These are phyloP conservation scores for Perca schrenkii DNA, from an alignment of 2,113 vertebrate genomes.

Conservation along the genomic window DNA sequence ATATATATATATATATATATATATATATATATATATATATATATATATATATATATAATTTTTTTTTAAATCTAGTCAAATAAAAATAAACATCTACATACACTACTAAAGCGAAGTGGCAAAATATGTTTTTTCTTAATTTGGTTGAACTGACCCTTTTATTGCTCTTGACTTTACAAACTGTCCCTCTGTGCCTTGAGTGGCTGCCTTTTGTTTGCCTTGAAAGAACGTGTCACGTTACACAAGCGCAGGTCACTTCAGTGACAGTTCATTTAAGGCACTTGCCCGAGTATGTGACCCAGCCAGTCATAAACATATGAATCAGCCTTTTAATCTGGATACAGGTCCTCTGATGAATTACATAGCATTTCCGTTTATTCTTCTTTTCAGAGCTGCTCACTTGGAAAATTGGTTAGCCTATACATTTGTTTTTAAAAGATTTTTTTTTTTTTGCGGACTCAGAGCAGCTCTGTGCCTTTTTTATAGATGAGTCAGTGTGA, in stretches of 20 bases:
- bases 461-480: slow-evolving; percentile 16
- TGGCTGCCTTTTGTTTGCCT: not conserved
- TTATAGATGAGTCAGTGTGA: slow-evolving; percentile 54
- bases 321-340: slow-evolving; percentile 23
- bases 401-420: slow-evolving; percentile 36
- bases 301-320: not conserved
- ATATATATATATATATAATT: too few species aligned
- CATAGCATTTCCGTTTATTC: slow-evolving; percentile 2
- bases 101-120: not conserved
- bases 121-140: slow-evolving; percentile 4
- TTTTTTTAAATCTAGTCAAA: not conserved
- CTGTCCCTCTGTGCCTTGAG: not conserved
- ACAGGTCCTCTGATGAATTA: slow-evolving; percentile 15
- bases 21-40: too few species aligned
- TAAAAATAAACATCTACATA: not conserved
- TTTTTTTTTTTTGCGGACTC: slow-evolving; percentile 49
- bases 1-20: too few species aligned
- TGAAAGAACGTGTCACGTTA: not conserved
- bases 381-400: slow-evolving; percentile 33
- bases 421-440: slow-evolving; percentile 11
- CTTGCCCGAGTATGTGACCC: not conserved
- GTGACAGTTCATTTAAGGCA: slow-evolving; percentile 4
- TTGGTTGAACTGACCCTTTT: not conserved
- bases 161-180: not conserved
- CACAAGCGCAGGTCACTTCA: not conserved